Conservation (phyloP, 1,140 invertebrate species). For the Temnothorax longispinosus region DNA sequence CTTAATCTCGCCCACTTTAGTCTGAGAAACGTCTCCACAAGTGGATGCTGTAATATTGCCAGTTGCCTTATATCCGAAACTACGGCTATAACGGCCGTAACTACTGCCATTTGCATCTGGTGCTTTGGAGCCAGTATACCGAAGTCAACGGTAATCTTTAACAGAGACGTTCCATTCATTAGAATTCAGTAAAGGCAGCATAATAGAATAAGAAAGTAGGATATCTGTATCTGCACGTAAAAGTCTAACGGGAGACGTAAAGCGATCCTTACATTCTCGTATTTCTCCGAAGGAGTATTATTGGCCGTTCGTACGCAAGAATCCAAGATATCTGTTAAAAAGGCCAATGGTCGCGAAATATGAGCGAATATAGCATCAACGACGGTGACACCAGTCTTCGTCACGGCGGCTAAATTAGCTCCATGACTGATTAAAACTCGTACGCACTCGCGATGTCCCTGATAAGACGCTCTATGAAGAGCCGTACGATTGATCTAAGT, state of each 20-base stretch:
- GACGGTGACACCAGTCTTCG: conserved; percentile 47
- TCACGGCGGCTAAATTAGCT: conserved; percentile 51
- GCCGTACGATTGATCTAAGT: conserved; percentile 56
- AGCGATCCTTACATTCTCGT: conserved; percentile 51
- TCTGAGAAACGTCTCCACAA: conserved; percentile 84
- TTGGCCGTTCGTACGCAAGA: conserved; percentile 26
- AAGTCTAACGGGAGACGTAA: neutral
- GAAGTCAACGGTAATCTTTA: conserved; percentile 76
- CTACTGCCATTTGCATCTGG: conserved; percentile 78
- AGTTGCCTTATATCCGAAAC: conserved; percentile 68
- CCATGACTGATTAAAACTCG: conserved; percentile 45
- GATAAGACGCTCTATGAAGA: conserved; percentile 61
- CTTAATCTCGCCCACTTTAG: conserved; percentile 85
- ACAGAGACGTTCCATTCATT: conserved; percentile 13
- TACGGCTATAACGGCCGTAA: conserved; percentile 75
- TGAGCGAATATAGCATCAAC: conserved; percentile 60
- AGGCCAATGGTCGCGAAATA: conserved; percentile 32
- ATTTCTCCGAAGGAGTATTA: conserved; percentile 43
- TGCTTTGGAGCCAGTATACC: conserved; percentile 70
- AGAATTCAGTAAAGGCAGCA: neutral
- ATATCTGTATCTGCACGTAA: neutral
- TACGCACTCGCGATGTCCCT: conserved; percentile 50
- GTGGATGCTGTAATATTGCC: conserved; percentile 83
- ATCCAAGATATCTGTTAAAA: conserved; percentile 57
- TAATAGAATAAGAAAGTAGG: neutral